Conservation (phyloP, 2,797 vertebrate genomes). For the Sarcophilus harrisii region DNA sequence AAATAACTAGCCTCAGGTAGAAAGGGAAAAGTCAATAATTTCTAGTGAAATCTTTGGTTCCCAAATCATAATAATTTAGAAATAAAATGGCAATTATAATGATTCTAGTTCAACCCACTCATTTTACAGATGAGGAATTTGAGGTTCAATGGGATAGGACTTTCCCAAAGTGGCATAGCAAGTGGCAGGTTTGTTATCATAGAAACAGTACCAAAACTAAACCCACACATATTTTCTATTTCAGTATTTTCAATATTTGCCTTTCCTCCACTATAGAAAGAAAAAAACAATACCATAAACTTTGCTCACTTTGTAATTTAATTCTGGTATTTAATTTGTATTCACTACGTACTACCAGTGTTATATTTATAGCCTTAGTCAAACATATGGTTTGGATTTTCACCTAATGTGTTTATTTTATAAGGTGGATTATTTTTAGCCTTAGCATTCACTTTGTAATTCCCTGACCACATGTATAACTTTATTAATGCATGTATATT, state of each 20-base stretch:
- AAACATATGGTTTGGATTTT: constrained; percentile 24
- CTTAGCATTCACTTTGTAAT: constrained; percentile 25
- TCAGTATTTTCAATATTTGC: not conserved
- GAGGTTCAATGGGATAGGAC: not conserved
- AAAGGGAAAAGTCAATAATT: not conserved
- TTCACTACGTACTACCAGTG: constrained; percentile 5
- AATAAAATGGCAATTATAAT: not conserved
- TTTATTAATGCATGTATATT: not conserved
- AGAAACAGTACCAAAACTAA: not conserved
- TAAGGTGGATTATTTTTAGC: not conserved
- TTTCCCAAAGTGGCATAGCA: not conserved
- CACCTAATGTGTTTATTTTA: constrained; percentile 3
- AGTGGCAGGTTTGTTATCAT: not conserved
- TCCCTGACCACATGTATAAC: not conserved
- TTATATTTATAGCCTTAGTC: not conserved
- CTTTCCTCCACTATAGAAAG: too few relatives aligned
- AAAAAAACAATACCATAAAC: not conserved
- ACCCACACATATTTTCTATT: not conserved
- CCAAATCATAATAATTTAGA: not conserved
- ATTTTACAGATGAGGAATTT: not conserved
- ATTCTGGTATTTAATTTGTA: not conserved
- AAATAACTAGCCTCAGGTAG: not conserved
- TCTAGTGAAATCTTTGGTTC: not conserved
- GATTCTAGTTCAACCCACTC: not conserved
- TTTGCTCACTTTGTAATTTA: not conserved